Conservation (phyloP, 2,888 invertebrate genomes). For the Plagodis dolabraria region DNA sequence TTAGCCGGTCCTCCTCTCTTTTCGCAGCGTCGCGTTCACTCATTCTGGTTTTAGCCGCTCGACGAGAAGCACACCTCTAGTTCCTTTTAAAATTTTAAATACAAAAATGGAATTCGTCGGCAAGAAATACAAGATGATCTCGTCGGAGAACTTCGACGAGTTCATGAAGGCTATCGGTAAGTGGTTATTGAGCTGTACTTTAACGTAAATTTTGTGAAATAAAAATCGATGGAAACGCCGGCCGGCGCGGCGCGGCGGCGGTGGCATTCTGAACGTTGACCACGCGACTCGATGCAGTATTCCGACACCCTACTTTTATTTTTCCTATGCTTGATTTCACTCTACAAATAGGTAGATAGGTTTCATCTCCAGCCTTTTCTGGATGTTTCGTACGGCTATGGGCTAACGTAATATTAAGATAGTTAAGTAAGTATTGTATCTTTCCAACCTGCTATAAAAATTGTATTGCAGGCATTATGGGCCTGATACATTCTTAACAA, state of each 20-base stretch:
- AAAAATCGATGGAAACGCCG: slow-evolving; percentile 53
- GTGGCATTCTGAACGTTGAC: slow-evolving; percentile 12
- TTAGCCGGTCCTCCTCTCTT: not conserved
- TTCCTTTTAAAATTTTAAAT: slow-evolving; percentile 36
- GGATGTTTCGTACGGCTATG: too few species aligned
- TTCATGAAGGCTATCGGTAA: slow-evolving; percentile 95
- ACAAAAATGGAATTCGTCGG: slow-evolving; percentile 83
- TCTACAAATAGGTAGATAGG: not conserved
- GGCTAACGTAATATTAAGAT: too few species aligned
- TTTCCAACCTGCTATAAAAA: too few species aligned
- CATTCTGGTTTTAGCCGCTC: slow-evolving; percentile 61
- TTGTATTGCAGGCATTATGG: too few species aligned
- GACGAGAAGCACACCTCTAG: slow-evolving; percentile 42
- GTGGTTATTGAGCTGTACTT: slow-evolving; percentile 56
- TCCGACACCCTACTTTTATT: slow-evolving; percentile 27
- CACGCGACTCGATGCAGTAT: slow-evolving; percentile 12
- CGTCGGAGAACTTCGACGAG: slow-evolving; percentile 94
- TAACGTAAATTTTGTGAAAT: slow-evolving; percentile 26
- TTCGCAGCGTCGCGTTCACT: slow-evolving; percentile 29
- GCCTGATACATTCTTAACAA: too few species aligned
- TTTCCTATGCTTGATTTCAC: slow-evolving; percentile 2
- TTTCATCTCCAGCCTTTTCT: too few species aligned
- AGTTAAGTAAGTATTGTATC: too few species aligned
- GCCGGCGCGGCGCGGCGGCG: slow-evolving; percentile 51
- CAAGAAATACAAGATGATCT: slow-evolving; percentile 92